Evolutionary conservation across 1,140 invertebrate species (phyloP), one percentile per base, ranked within the genome.

Genomic region (Drosophila tsacasi): DNA sequence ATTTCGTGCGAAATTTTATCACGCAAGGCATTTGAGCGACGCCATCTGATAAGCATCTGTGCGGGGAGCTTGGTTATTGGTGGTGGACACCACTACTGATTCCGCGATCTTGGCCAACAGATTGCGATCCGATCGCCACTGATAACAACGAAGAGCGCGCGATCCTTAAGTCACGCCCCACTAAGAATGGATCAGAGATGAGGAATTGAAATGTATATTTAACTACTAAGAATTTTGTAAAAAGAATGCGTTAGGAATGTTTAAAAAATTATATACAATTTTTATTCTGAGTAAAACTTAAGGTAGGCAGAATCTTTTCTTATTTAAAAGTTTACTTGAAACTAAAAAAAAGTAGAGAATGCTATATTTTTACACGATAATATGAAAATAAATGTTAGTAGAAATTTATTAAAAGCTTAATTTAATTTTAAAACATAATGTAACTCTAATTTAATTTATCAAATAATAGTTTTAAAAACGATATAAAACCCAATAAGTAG

Each of bases 1-100:
- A 66, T 65, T 89, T 87, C 84, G 79, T 83, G 84, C 73, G 84
- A 90, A 89, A 73, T 75, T 83, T 89, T 89, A 89, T 90, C 84
- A 89, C 84, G 84, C 84, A 69, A 89, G 81, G 77, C 85, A 89
- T 81, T 75, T 62, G 65, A 62, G 52, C 71, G 67, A 74, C 65
- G 66, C 66, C 66, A 73, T 69, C 13, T 63, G 84, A 89, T 89
- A 89, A 81, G 84, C 78, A 89, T 89, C 83, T 67, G 23, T 44
- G 46, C 44, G 19, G 12, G 27, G 7, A 27, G 27, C 35, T 42
- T 57, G 21, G 35, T 9, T 55, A 37, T 39, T 37, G 19, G 35
- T 13, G 52, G 49, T 35, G 37, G 46, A 27, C 32, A 21, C 54
- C 54, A 63, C 25, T 66, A 39, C 37, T 52, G 79, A 80, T 69